Conservation (phyloP, 2,113 vertebrate species). For the Urocolius indicus region DNA sequence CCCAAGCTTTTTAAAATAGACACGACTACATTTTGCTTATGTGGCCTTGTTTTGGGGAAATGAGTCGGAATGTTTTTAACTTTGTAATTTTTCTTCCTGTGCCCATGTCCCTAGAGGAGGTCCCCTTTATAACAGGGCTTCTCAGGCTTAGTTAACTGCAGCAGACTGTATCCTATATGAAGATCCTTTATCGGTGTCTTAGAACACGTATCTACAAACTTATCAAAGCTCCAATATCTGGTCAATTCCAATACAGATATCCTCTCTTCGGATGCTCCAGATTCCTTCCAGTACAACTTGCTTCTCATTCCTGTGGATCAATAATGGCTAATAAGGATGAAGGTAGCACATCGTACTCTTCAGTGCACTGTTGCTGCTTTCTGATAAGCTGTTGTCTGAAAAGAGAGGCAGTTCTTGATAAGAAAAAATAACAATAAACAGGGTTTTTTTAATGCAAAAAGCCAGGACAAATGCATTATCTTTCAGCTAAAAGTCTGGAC, state of each 20-base stretch:
- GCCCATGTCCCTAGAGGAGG: neutral
- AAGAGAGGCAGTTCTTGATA: neutral
- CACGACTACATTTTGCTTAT: neutral
- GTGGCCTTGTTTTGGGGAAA: neutral
- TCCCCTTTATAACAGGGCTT: neutral
- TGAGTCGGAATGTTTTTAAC: neutral
- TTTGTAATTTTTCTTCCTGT: neutral
- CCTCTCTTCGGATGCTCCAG: neutral
- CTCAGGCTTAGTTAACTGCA: neutral
- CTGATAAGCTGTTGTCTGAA: neutral
- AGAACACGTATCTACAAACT: neutral
- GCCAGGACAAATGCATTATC: neutral
- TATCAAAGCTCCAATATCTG: neutral
- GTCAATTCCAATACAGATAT: neutral
- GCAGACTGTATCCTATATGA: neutral
- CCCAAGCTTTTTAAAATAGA: neutral
- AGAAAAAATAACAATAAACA: neutral
- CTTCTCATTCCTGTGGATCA: neutral
- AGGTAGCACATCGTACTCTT: neutral
- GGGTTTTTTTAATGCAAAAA: neutral
- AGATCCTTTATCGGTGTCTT: neutral
- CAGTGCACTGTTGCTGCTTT: neutral
- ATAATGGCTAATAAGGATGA: neutral
- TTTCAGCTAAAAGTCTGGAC: constrained; percentile 8
- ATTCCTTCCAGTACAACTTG: neutral